Percentiles rank a stretch among this genome's conserved stretches.
Evolutionary conservation across 2,113 vertebrate species (phyloP).

Genomic region (Gavia stellata): DNA sequence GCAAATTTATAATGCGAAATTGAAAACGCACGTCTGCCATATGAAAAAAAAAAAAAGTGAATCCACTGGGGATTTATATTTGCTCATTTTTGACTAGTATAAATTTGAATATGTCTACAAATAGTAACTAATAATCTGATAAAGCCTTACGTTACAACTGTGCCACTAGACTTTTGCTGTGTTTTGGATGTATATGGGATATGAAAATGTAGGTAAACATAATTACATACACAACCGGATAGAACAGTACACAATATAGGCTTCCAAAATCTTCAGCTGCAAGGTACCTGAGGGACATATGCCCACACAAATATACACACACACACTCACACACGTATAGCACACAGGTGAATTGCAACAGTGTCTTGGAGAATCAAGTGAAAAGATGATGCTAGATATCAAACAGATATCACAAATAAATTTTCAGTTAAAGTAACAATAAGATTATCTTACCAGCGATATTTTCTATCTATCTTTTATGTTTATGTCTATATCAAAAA

Average conservation of each 20-base stretch:
- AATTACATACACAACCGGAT: background rate
- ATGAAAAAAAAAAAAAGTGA: background rate
- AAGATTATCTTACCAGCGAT: background rate
- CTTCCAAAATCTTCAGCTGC: background rate
- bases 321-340: background rate
- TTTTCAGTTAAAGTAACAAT: background rate
- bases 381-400: background rate
- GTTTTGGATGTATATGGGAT: background rate
- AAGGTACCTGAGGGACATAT: background rate
- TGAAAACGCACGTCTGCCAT: background rate
- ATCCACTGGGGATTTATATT: background rate
- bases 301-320: background rate
- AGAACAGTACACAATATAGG: background rate
- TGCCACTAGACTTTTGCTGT: background rate
- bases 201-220: background rate
- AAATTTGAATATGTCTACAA: background rate
- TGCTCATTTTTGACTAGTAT: background rate
- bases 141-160: background rate
- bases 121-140: background rate
- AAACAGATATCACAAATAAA: background rate
- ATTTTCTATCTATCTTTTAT: background rate
- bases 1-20: background rate
- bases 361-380: conserved; percentile 7
- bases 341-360: background rate
- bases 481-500: background rate